phyloP scores from a whole-genome alignment of 1,140 invertebrate species.

The Hyles euphorbiae region DNA sequence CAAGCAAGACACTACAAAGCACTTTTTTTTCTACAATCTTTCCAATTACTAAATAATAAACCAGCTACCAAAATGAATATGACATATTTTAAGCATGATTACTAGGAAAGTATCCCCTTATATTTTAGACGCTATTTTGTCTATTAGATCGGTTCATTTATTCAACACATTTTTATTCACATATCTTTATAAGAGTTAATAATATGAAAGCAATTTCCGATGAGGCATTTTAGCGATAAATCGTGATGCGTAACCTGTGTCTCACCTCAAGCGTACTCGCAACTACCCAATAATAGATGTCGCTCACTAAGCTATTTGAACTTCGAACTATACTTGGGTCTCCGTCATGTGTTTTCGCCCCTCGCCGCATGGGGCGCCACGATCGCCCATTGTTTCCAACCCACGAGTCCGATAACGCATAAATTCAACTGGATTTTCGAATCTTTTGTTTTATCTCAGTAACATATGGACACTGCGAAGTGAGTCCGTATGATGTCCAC shows the following conservation, averaged over 20 bases:
- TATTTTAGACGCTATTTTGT: too few relatives aligned
- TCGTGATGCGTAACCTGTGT: slow-evolving; percentile 25
- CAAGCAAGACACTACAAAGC: too few relatives aligned
- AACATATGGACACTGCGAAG: slow-evolving; percentile 73
- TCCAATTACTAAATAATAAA: too few relatives aligned
- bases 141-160: too few relatives aligned
- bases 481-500: slow-evolving; percentile 67
- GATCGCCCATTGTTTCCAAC: slow-evolving; percentile 64
- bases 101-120: too few relatives aligned
- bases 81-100: too few relatives aligned
- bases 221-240: too few relatives aligned
- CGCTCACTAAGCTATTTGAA: slow-evolving; percentile 30
- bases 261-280: slow-evolving; percentile 24
- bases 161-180: not conserved
- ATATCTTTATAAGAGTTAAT: not conserved
- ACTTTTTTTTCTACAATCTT: too few relatives aligned
- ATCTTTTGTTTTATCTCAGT: slow-evolving; percentile 73
- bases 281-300: slow-evolving; percentile 64
- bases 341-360: slow-evolving; percentile 18
- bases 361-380: slow-evolving; percentile 68
- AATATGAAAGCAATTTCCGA: too few relatives aligned
- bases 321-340: slow-evolving; percentile 5
- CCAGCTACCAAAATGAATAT: too few relatives aligned
- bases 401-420: slow-evolving; percentile 67
- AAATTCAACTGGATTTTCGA: slow-evolving; percentile 60